Percentiles rank a stretch among this genome's conserved stretches.
phyloP scores from a whole-genome alignment of 2,888 invertebrate species.

The Leptopilina myrica region DNA sequence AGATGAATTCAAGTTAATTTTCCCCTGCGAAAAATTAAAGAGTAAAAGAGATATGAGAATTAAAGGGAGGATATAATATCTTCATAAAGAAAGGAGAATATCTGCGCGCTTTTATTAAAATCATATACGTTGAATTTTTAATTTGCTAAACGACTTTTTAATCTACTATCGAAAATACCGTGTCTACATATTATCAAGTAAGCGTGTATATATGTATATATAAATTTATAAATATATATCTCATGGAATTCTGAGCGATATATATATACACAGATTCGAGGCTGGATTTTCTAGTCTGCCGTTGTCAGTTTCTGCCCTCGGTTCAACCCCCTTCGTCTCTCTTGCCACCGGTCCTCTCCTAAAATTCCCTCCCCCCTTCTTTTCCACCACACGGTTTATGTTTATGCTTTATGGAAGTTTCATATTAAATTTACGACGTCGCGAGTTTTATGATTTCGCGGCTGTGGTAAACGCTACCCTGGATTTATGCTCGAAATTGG shows the following conservation, averaged over 20 bases:
- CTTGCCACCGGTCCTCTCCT: constrained; percentile 1
- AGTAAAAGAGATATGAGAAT: no score
- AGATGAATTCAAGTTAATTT: no score
- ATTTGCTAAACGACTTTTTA: no score
- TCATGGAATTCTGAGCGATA: constrained; percentile 34
- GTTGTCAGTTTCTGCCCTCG: constrained; percentile 63
- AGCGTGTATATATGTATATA: no score
- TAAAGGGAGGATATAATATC: no score
- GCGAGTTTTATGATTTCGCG: constrained; percentile 67
- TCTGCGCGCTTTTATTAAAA: no score
- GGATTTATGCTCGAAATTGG: constrained; percentile 66
- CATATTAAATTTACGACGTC: constrained; percentile 71
- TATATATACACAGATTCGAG: neutral
- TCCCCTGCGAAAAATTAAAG: no score
- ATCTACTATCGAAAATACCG: no score
- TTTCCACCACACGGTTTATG: constrained; percentile 59
- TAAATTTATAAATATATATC: neutral
- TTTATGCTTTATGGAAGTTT: constrained; percentile 71
- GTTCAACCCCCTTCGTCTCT: neutral
- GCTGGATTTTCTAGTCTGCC: constrained; percentile 47
- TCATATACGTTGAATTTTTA: no score
- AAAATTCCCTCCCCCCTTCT: constrained; percentile 27
- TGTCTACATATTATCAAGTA: no score
- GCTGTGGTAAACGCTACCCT: constrained; percentile 60
- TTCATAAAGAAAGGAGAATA: no score